These are phyloP conservation scores for Scrobipalpa costella DNA, from an alignment of 2,888 invertebrate genomes.

Conservation along the genomic window DNA sequence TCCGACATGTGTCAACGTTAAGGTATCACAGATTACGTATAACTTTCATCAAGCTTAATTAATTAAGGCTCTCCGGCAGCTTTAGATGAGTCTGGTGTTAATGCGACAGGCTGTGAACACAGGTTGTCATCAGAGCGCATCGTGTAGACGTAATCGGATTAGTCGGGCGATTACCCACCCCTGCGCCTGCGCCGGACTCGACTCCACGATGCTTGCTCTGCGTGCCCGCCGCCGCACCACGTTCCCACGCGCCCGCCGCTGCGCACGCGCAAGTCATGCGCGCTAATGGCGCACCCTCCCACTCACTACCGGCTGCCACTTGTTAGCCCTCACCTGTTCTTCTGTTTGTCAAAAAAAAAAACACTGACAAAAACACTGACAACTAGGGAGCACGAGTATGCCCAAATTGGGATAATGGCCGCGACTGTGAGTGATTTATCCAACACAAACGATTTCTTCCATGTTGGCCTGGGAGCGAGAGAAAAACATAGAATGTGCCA, in stretches of 20 bases:
- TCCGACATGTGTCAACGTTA: slow-evolving; percentile 1
- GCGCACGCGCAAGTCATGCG: slow-evolving; percentile 35
- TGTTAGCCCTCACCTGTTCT: slow-evolving; percentile 24
- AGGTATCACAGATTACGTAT: neutral
- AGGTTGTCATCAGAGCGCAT: slow-evolving; percentile 21
- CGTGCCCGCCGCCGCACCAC: neutral
- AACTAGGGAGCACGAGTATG: slow-evolving; percentile 15
- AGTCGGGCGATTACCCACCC: slow-evolving; percentile 26
- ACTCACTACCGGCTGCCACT: slow-evolving; percentile 26
- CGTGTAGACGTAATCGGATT: slow-evolving; percentile 29
- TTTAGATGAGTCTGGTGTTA: slow-evolving; percentile 9
- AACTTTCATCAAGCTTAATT: slow-evolving; percentile 13
- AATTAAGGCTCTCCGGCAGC: slow-evolving; percentile 7
- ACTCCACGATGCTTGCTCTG: neutral
- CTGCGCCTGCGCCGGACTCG: slow-evolving; percentile 7
- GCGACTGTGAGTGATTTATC: slow-evolving; percentile 16
- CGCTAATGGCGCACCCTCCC: slow-evolving; percentile 40
- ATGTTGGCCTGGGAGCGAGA: no score
- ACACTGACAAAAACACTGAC: no score
- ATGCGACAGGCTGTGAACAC: slow-evolving; percentile 14
- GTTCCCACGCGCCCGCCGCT: slow-evolving; percentile 20
- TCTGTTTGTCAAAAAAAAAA: slow-evolving; percentile 19
- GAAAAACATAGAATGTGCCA: no score
- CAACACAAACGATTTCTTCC: no score
- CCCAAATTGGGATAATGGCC: slow-evolving; percentile 25